These are phyloP conservation scores for Napeogenes inachia DNA, from an alignment of 2,888 invertebrate genomes.

Conservation along the genomic window DNA sequence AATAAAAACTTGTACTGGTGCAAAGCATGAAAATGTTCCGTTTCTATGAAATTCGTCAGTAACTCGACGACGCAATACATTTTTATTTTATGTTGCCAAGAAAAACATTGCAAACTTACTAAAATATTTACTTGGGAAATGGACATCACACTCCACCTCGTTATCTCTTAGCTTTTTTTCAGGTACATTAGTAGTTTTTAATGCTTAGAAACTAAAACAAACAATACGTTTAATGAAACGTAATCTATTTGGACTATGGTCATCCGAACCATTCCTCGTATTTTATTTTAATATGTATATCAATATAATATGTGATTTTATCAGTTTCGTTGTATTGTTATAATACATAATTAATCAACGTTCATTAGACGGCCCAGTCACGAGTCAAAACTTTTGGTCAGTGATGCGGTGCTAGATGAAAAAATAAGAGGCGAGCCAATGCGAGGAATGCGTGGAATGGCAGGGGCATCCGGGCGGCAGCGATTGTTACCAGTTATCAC, in stretches of 20 bases:
- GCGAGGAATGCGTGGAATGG: conserved; percentile 72
- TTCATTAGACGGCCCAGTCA: conserved; percentile 36
- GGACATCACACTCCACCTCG: not conserved
- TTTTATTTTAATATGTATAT: not conserved
- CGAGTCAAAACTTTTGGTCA: conserved; percentile 48
- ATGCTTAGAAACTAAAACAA: too few species aligned
- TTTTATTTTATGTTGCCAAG: conserved; percentile 14
- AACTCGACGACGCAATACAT: conserved; percentile 15
- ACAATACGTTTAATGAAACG: too few species aligned
- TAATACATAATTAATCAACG: conserved; percentile 37
- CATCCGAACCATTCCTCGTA: too few species aligned
- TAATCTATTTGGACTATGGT: too few species aligned
- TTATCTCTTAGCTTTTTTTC: too few species aligned
- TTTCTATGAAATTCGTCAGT: conserved; percentile 39
- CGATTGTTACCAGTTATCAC: conserved; percentile 78
- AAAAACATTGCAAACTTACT: not conserved
- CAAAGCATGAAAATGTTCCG: conserved; percentile 61
- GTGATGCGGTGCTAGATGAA: conserved; percentile 63
- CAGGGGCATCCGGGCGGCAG: conserved; percentile 74
- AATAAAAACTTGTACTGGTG: conserved; percentile 63
- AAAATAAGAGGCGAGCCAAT: conserved; percentile 67
- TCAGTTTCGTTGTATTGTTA: conserved; percentile 9
- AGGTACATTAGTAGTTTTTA: too few species aligned
- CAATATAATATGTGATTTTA: not conserved
- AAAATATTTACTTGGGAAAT: not conserved